phyloP scores from a whole-genome alignment of 2,888 invertebrate species.

The Cephus pulcher region DNA sequence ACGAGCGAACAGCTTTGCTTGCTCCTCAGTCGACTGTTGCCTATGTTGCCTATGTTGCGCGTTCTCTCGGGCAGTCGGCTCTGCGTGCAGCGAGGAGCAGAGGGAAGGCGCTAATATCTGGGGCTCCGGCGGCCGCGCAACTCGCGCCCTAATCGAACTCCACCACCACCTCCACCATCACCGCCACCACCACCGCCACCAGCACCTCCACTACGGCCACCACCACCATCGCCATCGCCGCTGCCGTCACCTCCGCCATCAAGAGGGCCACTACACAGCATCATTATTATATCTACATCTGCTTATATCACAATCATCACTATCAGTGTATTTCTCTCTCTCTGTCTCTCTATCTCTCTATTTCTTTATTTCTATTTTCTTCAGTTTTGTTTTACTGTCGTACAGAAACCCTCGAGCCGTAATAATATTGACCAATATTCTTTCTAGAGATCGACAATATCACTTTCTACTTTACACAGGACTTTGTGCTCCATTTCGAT shows the following conservation, averaged over 20 bases:
- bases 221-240: constrained; percentile 32
- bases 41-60: constrained; percentile 30
- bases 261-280: constrained; percentile 26
- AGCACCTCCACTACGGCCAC: constrained; percentile 32
- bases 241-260: constrained; percentile 27
- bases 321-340: constrained; percentile 11
- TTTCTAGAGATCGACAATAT: too few relatives aligned
- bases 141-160: constrained; percentile 62
- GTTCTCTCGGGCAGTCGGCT: constrained; percentile 17
- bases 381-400: background rate
- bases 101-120: constrained; percentile 66
- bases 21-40: constrained; percentile 16
- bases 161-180: constrained; percentile 32
- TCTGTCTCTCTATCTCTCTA: constrained; percentile 5
- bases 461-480: too few relatives aligned
- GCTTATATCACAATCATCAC: constrained; percentile 32
- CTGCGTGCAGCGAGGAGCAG: constrained; percentile 9
- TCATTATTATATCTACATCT: constrained; percentile 34
- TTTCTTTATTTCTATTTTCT: too few relatives aligned
- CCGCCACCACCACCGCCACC: constrained; percentile 23
- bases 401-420: too few relatives aligned
- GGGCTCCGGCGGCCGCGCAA: constrained; percentile 65
- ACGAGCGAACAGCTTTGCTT: constrained; percentile 29
- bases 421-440: too few relatives aligned
- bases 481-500: too few relatives aligned